Evolutionary conservation across 2,888 invertebrate species (phyloP), one percentile per base, ranked within the genome.

Genomic region (Malthinus seriepunctatus): DNA sequence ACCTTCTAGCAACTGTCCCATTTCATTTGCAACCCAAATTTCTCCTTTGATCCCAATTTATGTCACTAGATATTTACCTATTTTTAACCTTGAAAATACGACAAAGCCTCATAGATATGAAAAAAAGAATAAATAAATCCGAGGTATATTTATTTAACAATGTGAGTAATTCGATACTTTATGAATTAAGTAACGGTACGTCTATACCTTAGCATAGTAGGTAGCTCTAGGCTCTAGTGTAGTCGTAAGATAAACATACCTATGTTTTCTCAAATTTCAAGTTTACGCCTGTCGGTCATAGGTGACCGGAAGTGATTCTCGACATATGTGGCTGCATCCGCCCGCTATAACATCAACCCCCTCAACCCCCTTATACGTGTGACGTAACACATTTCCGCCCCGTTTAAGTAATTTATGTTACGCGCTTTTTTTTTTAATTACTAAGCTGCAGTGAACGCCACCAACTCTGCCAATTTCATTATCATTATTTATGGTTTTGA

Each of bases 291-390:
- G 53, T 32, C 70, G 71, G 72, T 73, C 72, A 75, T 74, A 76
- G 76, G 76, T 76, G 76, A 76, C 76, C 76, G 77, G 76, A 77
- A 75, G 68, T 70, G 68, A 68, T 69, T 69, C 71, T 70, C 73
- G 71, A 71, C 77, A 78, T 77, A 74, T 77, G 76, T 72, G 74
- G 68, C 71, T 71, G 72, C 74, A 76, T 77, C 76, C 78, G 75
- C 69, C 69, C 66, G 66, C 69, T 70, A 64, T 65, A 62, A 63
- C 54, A 15, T 42, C 60, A 63, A 56, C 65, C 66, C 68, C 65
- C 63, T n/a, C 56, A 60, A 60, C 59, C 38, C 31, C 37, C 23
- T 23, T 5, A 23, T n/a, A n/a, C 14, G 32, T 11, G 37, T 58
- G 58, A 58, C 58, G 62, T 62, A 42, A 59, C 51, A 38, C 52